These are phyloP conservation scores for Ditylenchus dipsaci DNA, from an alignment of 1,140 invertebrate genomes.

Conservation along the genomic window DNA sequence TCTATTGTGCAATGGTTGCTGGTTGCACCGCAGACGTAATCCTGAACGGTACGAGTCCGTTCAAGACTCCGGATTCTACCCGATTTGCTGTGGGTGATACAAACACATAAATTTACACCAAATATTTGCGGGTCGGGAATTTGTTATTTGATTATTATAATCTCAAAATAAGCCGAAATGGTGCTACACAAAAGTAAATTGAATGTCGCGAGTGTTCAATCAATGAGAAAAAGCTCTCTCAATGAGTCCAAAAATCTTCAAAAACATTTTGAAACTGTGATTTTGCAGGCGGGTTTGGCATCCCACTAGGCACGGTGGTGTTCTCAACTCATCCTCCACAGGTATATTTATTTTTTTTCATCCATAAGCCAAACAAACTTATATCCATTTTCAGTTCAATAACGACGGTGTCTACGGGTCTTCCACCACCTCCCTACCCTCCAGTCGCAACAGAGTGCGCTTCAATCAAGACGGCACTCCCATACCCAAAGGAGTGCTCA, in stretches of 20 bases:
- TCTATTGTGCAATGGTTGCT: conserved; percentile 41
- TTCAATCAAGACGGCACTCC: conserved; percentile 40
- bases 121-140: too few species aligned
- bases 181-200: too few species aligned
- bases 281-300: conserved; percentile 42
- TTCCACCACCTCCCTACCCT: conserved; percentile 23
- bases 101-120: too few species aligned
- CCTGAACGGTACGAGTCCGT: conserved; percentile 36
- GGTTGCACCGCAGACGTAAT: conserved; percentile 37
- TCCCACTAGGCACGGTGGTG: conserved; percentile 40
- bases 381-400: background rate
- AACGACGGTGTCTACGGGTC: conserved; percentile 23
- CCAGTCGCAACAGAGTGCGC: conserved; percentile 33
- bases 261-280: too few species aligned
- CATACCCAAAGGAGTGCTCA: conserved; percentile 29
- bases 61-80: conserved; percentile 35
- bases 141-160: too few species aligned
- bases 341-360: conserved; percentile 12
- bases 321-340: conserved; percentile 43
- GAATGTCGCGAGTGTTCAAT: too few species aligned
- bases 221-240: too few species aligned
- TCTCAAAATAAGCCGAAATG: too few species aligned
- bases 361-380: background rate
- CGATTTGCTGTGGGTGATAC: conserved; percentile 37
- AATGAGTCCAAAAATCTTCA: too few species aligned